Evolutionary conservation across 2,888 invertebrate genomes (phyloP), one percentile per base, ranked within the genome.

Genomic region (Dinocampus coccinellae): DNA sequence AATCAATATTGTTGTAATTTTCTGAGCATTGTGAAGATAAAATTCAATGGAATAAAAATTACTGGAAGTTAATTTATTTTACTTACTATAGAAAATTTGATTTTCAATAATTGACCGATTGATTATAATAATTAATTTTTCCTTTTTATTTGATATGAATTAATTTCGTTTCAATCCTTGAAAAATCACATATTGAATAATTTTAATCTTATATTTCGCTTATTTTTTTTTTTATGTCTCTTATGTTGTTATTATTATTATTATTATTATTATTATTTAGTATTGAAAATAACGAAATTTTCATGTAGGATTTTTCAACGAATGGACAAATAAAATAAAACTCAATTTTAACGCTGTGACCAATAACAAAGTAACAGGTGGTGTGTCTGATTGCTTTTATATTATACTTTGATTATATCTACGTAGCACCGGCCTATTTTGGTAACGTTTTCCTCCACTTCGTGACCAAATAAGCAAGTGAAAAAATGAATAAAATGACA

Each of bases 121-220:
- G 13, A 13, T 47, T 47, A 47, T 42, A 10, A 1, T 24, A 53
- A 7, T 7, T 22, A n/a, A n/a, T n/a, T 2, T 22, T 1, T 2
- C 76, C 74, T 76, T 75, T 73, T 72, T 73, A 76, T 76, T 76
- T 76, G 73, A 72, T 71, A 76, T 78, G 71, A 72, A 74, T 75
- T 64, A 52, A 68, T 64, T 20, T 62, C 72, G 26, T 20, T 22
- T 34, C 13, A n/a, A 53, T 55, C 11, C n/a, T 52, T 34, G 39
- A 55, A 69, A 7, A 39, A 39, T 39, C 13, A 13, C 13, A 3
- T 11, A 4, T 39, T 39, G 39, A n/a, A n/a, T n/a, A n/a, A n/a
- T n/a, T n/a, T n/a, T n/a, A n/a, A n/a, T n/a, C n/a, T n/a, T n/a
- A n/a, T n/a, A n/a, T n/a, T n/a, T n/a, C n/a, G n/a, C n/a, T n/a